These are phyloP conservation scores for Amblyopsis rosae DNA, from an alignment of 2,113 vertebrate genomes.

Conservation along the genomic window DNA sequence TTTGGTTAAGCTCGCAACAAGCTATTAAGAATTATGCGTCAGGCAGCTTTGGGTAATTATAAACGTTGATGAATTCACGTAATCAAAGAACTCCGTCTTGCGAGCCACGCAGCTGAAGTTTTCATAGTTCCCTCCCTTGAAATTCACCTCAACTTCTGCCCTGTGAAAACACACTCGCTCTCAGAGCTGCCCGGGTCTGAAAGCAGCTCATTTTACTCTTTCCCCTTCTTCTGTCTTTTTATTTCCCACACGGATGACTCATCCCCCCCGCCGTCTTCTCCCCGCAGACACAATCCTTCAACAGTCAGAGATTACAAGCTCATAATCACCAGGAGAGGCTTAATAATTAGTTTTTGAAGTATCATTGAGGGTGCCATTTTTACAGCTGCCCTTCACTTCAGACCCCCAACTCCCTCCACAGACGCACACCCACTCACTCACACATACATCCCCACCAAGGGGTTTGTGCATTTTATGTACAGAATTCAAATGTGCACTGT, in stretches of 20 bases:
- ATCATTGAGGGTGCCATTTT: constrained; percentile 32
- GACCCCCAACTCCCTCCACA: no score
- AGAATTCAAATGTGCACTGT: constrained; percentile 32
- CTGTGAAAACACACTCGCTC: constrained; percentile 1
- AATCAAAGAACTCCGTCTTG: constrained; percentile 4
- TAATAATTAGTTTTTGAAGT: constrained; percentile 44
- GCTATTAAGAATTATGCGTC: constrained; percentile 46
- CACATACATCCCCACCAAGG: constrained; percentile 2
- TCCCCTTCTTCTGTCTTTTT: constrained; percentile 27
- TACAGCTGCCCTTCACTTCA: no score
- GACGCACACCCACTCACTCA: no score
- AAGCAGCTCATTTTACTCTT: constrained; percentile 7
- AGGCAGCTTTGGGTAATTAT: constrained; percentile 34
- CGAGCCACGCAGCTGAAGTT: not conserved
- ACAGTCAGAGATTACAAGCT: constrained; percentile 59
- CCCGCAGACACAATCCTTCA: constrained; percentile 40
- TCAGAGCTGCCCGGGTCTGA: constrained; percentile 56
- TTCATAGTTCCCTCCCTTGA: not conserved
- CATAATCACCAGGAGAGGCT: constrained; percentile 37
- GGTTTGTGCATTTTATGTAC: constrained; percentile 34
- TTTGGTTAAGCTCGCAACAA: constrained; percentile 34
- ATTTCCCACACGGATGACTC: constrained; percentile 54
- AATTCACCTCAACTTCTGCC: not conserved
- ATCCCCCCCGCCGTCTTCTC: constrained; percentile 20
- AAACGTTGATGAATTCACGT: constrained; percentile 28